Evolutionary conservation across 2,797 vertebrate species (phyloP), one percentile per base, ranked within the genome.

Genomic region (Orientallactaga sibirica): DNA sequence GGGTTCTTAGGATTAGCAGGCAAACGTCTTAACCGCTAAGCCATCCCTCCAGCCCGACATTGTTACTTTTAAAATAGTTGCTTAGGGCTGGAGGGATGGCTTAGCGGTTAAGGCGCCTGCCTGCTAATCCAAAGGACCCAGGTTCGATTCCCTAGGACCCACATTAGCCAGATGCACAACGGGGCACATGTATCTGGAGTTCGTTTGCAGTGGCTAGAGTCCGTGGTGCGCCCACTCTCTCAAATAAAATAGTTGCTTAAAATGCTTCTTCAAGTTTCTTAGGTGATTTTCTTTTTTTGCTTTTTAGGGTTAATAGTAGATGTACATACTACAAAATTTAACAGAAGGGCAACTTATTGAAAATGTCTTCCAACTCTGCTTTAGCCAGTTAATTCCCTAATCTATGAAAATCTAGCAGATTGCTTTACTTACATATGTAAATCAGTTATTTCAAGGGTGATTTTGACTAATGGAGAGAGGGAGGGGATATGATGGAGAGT

Each of bases 201-300:
- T 37, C 33, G 33, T 37, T 37, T 37, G 33, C 33, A 37, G 33
- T 37, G 33, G 33, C 33, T 37, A 37, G 33, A 37, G 33, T 37
- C 33, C 2, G 33, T 37, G 33, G 33, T 37, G 33, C 33, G 33
- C 33, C 33, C 33, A 37, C 33, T 37, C 33, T 37, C 33, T 37
- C 33, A 37, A 37, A 37, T 61, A 89, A 70, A 88, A 88, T 11
- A 7, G 15, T 76, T 90, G 37, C 10, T 86, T 55, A 82, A 12
- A 94, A 68, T 86, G 19, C 11, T 79, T 68, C 67, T 48, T 90
- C 18, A 67, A 0, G 75, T 91, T 81, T 41, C 18, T 66, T 73
- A 80, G 52, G 33, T 88, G 48, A 76, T 82, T 93, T 92, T 94
- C 78, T 83, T 96, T 48, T 48, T 10, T 48, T 48, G 48, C 48